Conservation (phyloP, 2,113 vertebrate genomes). For the Prochilodus magdalenae region DNA sequence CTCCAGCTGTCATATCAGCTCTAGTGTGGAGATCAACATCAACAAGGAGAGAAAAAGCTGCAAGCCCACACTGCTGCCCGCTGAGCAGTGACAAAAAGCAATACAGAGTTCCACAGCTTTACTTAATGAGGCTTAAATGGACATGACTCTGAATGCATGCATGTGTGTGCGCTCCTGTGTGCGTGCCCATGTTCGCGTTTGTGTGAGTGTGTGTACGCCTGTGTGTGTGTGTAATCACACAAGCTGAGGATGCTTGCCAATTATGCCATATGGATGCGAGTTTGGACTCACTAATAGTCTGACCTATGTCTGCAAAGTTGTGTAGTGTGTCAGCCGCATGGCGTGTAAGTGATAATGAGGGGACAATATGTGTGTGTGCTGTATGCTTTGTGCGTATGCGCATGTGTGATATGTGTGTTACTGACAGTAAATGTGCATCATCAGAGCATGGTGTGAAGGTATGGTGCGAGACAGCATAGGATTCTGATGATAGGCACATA, state of each 20-base stretch:
- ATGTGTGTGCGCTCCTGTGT: neutral
- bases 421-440: slow-evolving; percentile 29
- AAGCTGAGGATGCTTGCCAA: slow-evolving; percentile 9
- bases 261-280: slow-evolving; percentile 39
- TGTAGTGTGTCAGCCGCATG: neutral
- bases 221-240: neutral
- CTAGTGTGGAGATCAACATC: slow-evolving; percentile 55
- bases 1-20: slow-evolving; percentile 59
- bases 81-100: slow-evolving; percentile 22
- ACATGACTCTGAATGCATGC: slow-evolving; percentile 15
- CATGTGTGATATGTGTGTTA: neutral
- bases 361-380: neutral
- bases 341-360: slow-evolving; percentile 3
- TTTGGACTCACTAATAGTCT: slow-evolving; percentile 17
- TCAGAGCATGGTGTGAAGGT: slow-evolving; percentile 34
- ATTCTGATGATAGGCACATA: neutral
- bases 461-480: slow-evolving; percentile 14
- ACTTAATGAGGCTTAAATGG: slow-evolving; percentile 41
- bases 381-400: slow-evolving; percentile 34
- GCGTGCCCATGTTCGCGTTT: slow-evolving; percentile 24
- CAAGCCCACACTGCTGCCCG: slow-evolving; percentile 35
- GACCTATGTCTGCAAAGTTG: slow-evolving; percentile 28
- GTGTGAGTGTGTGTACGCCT: slow-evolving; percentile 21
- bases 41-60: slow-evolving; percentile 47
- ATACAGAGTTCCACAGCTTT: slow-evolving; percentile 29